Percentiles rank a stretch among this genome's conserved stretches.
phyloP scores from a whole-genome alignment of 2,888 invertebrate genomes.

The Drosophila atripex region DNA sequence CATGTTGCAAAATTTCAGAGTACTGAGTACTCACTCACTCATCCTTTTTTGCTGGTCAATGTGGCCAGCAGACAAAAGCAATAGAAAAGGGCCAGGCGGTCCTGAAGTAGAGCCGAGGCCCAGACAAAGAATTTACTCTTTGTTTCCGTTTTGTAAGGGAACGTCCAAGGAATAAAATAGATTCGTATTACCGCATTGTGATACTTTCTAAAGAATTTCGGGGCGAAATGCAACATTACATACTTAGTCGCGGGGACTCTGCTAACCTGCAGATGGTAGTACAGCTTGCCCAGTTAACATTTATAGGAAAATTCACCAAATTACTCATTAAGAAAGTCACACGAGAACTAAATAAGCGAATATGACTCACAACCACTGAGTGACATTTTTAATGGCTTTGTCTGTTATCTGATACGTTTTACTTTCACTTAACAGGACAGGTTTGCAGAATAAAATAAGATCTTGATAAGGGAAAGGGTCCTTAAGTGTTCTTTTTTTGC shows the following conservation, averaged over 20 bases:
- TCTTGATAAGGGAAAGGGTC: conserved; percentile 44
- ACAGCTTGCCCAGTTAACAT: neutral
- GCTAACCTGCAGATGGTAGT: neutral
- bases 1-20: conserved; percentile 77
- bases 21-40: conserved; percentile 51
- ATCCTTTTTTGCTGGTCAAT: conserved; percentile 68
- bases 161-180: conserved; percentile 50
- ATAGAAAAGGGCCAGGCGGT: conserved; percentile 45
- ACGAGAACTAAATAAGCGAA: conserved; percentile 1
- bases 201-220: conserved; percentile 24
- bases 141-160: conserved; percentile 1
- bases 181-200: conserved; percentile 59
- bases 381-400: conserved; percentile 48
- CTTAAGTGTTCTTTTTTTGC: conserved; percentile 64
- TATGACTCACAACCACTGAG: conserved; percentile 55
- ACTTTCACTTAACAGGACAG: conserved; percentile 50
- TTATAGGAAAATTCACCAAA: neutral
- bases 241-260: neutral
- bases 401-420: conserved; percentile 55
- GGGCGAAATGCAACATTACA: neutral
- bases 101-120: conserved; percentile 25
- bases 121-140: conserved; percentile 51
- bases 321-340: neutral
- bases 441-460: conserved; percentile 38
- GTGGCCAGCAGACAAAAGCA: conserved; percentile 71